These are phyloP conservation scores for Labia minor DNA, from an alignment of 2,888 invertebrate species.

Conservation along the genomic window DNA sequence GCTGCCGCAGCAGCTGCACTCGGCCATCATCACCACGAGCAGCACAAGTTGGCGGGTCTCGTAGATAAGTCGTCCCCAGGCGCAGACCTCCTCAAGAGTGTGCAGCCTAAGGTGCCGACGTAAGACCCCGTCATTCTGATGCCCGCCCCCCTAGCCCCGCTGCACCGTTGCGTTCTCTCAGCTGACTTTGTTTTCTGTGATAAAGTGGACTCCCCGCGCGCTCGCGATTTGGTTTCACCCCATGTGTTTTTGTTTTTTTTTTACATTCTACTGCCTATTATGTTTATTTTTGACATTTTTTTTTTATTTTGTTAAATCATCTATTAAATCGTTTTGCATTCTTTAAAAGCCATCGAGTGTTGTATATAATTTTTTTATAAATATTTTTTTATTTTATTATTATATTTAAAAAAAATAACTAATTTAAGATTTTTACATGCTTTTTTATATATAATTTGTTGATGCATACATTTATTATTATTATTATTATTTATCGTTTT, in stretches of 20 bases:
- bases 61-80: slow-evolving; percentile 54
- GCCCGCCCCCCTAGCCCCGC: background rate
- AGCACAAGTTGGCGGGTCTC: slow-evolving; percentile 37
- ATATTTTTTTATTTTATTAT: background rate
- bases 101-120: slow-evolving; percentile 57
- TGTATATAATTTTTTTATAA: slow-evolving; percentile 13
- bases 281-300: slow-evolving; percentile 7
- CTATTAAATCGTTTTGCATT: background rate
- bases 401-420: background rate
- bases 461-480: background rate
- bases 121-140: slow-evolving; percentile 20
- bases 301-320: background rate
- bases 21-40: slow-evolving; percentile 30
- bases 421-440: slow-evolving; percentile 13
- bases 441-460: slow-evolving; percentile 13
- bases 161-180: background rate
- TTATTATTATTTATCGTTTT: slow-evolving; percentile 1
- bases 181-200: slow-evolving; percentile 13
- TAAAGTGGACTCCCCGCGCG: background rate
- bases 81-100: slow-evolving; percentile 62
- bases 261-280: slow-evolving; percentile 13
- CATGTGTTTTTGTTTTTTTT: slow-evolving; percentile 14
- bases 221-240: slow-evolving; percentile 1
- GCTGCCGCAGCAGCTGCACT: background rate
- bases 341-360: background rate